Conservation (phyloP, 1,140 invertebrate genomes). For the Danaus melanippus region DNA sequence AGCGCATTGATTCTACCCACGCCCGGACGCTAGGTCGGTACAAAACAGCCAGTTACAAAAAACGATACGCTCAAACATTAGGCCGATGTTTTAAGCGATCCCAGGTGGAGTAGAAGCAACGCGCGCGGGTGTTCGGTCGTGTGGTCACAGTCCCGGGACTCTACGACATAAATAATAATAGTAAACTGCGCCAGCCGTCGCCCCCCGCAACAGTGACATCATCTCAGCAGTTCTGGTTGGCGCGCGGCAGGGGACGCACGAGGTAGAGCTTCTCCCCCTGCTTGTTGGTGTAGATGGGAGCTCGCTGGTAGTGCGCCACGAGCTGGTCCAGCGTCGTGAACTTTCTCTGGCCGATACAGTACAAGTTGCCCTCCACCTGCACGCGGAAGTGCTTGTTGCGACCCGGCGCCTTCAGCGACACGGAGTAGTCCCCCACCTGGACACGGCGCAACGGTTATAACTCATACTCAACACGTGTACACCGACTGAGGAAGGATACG, state of each 20-base stretch:
- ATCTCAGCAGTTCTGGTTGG: slow-evolving; percentile 55
- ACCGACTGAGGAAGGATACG: neutral
- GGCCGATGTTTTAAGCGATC: no score
- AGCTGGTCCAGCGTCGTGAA: slow-evolving; percentile 97
- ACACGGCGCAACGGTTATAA: slow-evolving; percentile 13
- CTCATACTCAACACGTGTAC: no score
- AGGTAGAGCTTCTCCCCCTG: slow-evolving; percentile 94
- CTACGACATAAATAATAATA: neutral
- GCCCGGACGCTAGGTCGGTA: no score
- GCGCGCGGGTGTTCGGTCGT: neutral
- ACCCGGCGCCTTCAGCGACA: slow-evolving; percentile 96
- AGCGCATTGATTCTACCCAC: no score
- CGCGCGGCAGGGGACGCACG: slow-evolving; percentile 87
- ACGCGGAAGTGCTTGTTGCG: slow-evolving; percentile 99
- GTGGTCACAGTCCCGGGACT: neutral
- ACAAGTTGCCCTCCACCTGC: slow-evolving; percentile 93
- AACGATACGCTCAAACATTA: no score
- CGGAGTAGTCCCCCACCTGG: slow-evolving; percentile 98
- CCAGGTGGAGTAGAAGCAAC: neutral
- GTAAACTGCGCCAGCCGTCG: neutral
- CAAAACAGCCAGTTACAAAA: no score
- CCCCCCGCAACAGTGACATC: neutral
- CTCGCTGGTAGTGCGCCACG: slow-evolving; percentile 98
- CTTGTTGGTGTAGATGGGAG: slow-evolving; percentile 98
- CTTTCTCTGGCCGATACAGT: slow-evolving; percentile 98